Evolutionary conservation across 2,113 vertebrate genomes (phyloP), one percentile per base, ranked within the genome.

Genomic region (Antigone vipio): DNA sequence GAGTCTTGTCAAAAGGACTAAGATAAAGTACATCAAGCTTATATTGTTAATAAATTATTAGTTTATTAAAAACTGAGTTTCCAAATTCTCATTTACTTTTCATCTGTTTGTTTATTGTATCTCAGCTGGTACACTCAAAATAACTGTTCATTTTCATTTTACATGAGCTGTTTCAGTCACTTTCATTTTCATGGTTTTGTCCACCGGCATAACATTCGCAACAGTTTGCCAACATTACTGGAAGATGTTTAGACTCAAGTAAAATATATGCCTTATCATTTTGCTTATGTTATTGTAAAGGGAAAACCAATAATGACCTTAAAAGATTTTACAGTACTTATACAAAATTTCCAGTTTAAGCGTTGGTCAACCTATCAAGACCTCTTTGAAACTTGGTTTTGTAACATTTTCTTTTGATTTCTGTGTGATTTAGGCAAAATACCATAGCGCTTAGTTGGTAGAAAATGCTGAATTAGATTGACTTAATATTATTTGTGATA

Each of bases 41-140:
- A 62, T 47, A 78, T 21, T 75, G 69, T 91, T 95, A 91, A 88
- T 23, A 82, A 96, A 93, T 92, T 91, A 92, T 58, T 91, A 69
- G 91, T 82, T 85, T 73, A 89, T 95, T 97, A 95, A 95, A 91
- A 95, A 60, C 14, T 9, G 53, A 91, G n/a, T 72, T 87, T 83
- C 77, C 59, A 95, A 92, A 89, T 69, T 92, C 66, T 58, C 66
- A 92, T 87, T 94, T 92, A 91, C 90, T 92, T 97, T 95, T 92
- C 53, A 58, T 78, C 80, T 55, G 7, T 73, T 97, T 97, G 77
- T 94, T 95, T 94, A 88, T 13, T 76, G 35, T 53, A 89, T 83
- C 87, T 92, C 77, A 95, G 80, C 34, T 85, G 71, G 32, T 40
- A 63, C 35, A 73, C 56, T 50, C 52, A 60, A 81, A 92, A 58